A percentile compares a stretch with the other conserved stretches of the same genome.
Conservation (phyloP, 2,888 invertebrate genomes). For the Chalcis sispes region DNA sequence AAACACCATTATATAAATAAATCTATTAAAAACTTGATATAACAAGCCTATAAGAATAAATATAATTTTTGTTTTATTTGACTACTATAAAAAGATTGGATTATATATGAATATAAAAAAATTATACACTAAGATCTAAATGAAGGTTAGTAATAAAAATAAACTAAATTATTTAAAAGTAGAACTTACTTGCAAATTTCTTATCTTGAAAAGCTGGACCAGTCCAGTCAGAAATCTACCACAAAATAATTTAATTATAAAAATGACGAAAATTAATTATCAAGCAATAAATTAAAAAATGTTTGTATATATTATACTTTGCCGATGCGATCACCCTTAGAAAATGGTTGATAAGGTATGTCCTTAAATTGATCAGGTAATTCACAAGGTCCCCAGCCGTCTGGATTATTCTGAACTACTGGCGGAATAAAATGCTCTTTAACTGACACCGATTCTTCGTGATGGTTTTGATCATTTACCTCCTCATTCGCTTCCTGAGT, state of each 20-base stretch:
- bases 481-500: conserved; percentile 4
- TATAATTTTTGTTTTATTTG: too few species aligned
- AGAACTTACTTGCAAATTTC: conserved; percentile 89
- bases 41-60: too few species aligned
- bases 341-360: conserved; percentile 99
- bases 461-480: background rate
- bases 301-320: conserved; percentile 82
- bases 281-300: conserved; percentile 36
- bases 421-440: conserved; percentile 83
- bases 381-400: conserved; percentile 98
- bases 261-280: background rate
- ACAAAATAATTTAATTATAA: conserved; percentile 42
- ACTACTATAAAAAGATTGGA: background rate
- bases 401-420: conserved; percentile 88
- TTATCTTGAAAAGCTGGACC: conserved; percentile 94
- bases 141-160: background rate
- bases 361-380: conserved; percentile 95
- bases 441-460: background rate
- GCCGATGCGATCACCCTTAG: conserved; percentile 98
- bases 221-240: conserved; percentile 95
- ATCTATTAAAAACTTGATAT: too few species aligned
- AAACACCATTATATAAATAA: too few species aligned
- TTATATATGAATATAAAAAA: background rate
- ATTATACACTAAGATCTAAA: background rate
- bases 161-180: conserved; percentile 14